Conservation (phyloP, 2,888 invertebrate species). For the Macropis europaea region DNA sequence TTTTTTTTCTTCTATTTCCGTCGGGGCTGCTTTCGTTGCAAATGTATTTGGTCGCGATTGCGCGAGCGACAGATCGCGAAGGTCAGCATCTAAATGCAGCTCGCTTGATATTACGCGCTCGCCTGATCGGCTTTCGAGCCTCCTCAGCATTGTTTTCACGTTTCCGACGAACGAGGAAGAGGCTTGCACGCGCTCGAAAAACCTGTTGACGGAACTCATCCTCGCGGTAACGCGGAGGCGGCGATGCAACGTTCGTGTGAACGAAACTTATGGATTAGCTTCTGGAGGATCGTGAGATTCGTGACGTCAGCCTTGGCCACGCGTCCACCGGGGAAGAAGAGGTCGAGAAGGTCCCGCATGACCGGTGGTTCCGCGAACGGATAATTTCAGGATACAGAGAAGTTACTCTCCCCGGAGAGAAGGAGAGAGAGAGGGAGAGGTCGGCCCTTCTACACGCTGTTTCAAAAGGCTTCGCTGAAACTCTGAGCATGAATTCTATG, state of each 20-base stretch:
- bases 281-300: constrained; percentile 59
- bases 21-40: constrained; percentile 43
- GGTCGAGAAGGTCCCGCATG: constrained; percentile 55
- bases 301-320: constrained; percentile 66
- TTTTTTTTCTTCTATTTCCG: constrained; percentile 48
- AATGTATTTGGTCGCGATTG: constrained; percentile 40
- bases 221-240: no score
- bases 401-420: no score
- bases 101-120: constrained; percentile 24
- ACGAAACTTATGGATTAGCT: constrained; percentile 42
- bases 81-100: constrained; percentile 38
- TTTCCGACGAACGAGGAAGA: constrained; percentile 1
- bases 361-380: constrained; percentile 57
- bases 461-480: no score
- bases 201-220: neutral
- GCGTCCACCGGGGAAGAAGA: constrained; percentile 62
- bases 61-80: constrained; percentile 42
- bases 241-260: constrained; percentile 10
- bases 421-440: no score
- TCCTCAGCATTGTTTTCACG: constrained; percentile 14
- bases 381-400: constrained; percentile 57
- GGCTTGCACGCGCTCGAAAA: neutral
- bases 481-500: no score
- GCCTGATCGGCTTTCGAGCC: constrained; percentile 12
- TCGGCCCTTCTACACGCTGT: no score